Base-by-base conservation (phyloP, 2,113 vertebrate genomes). In the Corythaeola cristata region DNA sequence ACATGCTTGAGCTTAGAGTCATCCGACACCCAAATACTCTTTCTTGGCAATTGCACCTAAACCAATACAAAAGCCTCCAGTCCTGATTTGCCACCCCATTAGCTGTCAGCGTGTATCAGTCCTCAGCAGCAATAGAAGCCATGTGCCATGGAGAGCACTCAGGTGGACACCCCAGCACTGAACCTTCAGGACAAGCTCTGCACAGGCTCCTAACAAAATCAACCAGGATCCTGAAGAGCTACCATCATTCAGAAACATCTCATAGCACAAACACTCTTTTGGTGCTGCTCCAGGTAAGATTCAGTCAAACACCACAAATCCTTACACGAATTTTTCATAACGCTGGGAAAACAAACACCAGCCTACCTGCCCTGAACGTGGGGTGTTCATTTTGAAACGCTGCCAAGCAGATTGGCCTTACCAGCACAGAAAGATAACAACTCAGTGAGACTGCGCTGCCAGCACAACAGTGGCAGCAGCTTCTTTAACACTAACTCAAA, bases 81-180 rank as follows among this genome's bases (percentile, higher is more conserved):
- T 60, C 44, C 59, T 39, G 33, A n/a, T 79, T 30, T 76, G 55
- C 33, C 32, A 75, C 56, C 23, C 37, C 26, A 37, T 63, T 47
- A 87, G 37, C 44, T 73, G 41, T 45, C 53, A 87, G 44, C 23
- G 20, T 2, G 8, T 64, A 52, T 77, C 47, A 55, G 13, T 39
- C 56, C 37, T 45, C 37, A 68, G 68, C 76, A 85, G 52, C 15
- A 8, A 50, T 11, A 73, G 78, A 77, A 82, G 69, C 30, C 35
- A 55, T 1, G 3, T 27, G 60, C 26, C 16, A 56, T 0, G 0
- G 24, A 22, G 3, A 89, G 11, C 53, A 59, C 55, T 77, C 26
- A 21, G 50, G 32, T 5, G 3, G 55, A 83, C 50, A 37, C 5
- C 49, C 47, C 33, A 37, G 30, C 0, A 0, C 12, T 60, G n/a